Conservation (phyloP, 2,888 invertebrate genomes). For the Dynastes grantii region DNA sequence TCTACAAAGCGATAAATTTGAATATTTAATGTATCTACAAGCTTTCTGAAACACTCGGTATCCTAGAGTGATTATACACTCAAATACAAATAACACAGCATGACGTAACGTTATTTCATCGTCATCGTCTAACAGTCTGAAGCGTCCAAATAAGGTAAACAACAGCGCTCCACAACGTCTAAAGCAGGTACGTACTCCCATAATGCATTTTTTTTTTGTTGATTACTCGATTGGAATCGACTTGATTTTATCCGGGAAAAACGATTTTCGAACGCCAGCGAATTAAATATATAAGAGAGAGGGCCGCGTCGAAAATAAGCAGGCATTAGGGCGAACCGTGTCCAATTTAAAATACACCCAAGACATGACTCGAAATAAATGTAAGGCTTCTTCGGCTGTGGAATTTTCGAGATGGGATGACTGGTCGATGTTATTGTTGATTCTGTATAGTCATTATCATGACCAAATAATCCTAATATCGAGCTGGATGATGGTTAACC, state of each 20-base stretch:
- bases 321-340: constrained; percentile 30
- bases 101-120: not conserved
- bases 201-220: constrained; percentile 15
- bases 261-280: constrained; percentile 8
- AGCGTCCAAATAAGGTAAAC: constrained; percentile 27
- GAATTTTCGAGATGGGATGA: constrained; percentile 35
- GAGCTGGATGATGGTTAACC: not conserved
- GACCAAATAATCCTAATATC: constrained; percentile 48
- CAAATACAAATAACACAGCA: not conserved
- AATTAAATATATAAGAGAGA: not conserved
- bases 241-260: constrained; percentile 34
- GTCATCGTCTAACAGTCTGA: constrained; percentile 7
- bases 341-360: constrained; percentile 36
- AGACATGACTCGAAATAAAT: constrained; percentile 10
- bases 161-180: not conserved
- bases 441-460: constrained; percentile 49
- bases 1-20: no score
- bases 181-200: constrained; percentile 1
- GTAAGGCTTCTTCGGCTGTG: not conserved
- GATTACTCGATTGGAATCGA: constrained; percentile 7
- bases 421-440: constrained; percentile 48
- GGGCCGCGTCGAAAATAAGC: not conserved
- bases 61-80: not conserved
- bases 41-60: not conserved
- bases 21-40: no score